Conservation (phyloP, 2,797 vertebrate genomes). For the Falco rusticolus region DNA sequence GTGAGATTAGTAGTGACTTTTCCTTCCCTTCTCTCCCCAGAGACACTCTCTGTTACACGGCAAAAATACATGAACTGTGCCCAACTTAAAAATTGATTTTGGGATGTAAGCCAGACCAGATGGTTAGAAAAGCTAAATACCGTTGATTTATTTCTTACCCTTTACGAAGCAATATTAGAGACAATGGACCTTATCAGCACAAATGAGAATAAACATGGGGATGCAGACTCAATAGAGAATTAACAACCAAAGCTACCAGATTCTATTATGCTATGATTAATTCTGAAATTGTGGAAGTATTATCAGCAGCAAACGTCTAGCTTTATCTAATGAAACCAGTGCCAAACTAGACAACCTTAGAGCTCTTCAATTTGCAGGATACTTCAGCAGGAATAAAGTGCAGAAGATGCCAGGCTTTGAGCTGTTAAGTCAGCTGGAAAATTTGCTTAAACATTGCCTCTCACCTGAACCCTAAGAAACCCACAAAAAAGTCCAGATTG, state of each 20-base stretch:
- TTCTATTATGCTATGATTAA: conserved; percentile 77
- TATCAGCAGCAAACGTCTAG: conserved; percentile 60
- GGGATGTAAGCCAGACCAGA: conserved; percentile 80
- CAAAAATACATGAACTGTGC: conserved; percentile 73
- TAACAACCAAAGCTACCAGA: conserved; percentile 75
- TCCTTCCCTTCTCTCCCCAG: conserved; percentile 20
- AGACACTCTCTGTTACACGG: conserved; percentile 59
- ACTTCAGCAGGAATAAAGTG: background rate
- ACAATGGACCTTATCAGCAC: conserved; percentile 82
- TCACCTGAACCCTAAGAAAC: background rate
- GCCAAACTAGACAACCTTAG: background rate
- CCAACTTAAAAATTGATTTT: conserved; percentile 79
- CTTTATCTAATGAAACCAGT: conserved; percentile 7
- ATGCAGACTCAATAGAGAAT: conserved; percentile 76
- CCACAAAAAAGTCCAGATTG: background rate
- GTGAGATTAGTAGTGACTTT: conserved; percentile 8
- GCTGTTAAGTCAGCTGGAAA: background rate
- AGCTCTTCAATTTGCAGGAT: background rate
- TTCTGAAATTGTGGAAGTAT: conserved; percentile 62
- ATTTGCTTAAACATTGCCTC: background rate
- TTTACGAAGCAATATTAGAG: conserved; percentile 79
- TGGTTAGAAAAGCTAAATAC: conserved; percentile 82
- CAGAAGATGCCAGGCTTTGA: background rate
- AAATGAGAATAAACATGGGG: conserved; percentile 80
- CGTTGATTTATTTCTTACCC: conserved; percentile 83